phyloP scores from a whole-genome alignment of 1,140 invertebrate genomes.

The Caenorhabditis inopinata region DNA sequence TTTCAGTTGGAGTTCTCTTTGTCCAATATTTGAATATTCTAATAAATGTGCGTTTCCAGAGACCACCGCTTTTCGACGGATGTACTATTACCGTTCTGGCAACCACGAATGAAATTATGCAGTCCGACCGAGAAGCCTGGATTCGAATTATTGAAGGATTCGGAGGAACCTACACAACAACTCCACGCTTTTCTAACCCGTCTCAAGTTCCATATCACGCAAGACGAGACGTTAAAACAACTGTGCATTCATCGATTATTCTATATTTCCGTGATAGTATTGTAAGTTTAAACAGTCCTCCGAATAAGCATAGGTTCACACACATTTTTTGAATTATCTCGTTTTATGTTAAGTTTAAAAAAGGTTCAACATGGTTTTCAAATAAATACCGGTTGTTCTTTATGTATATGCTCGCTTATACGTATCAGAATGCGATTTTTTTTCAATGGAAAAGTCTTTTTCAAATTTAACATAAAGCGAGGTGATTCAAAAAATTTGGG shows the following conservation, averaged over 20 bases:
- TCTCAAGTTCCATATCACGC: background rate
- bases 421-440: too few species aligned
- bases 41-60: too few species aligned
- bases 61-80: background rate
- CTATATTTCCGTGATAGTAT: background rate
- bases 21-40: too few species aligned
- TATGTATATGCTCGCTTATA: too few species aligned
- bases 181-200: background rate
- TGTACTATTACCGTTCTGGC: background rate
- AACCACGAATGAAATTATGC: background rate
- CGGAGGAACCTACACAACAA: background rate
- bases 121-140: background rate
- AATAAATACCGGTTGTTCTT: too few species aligned
- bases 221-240: background rate
- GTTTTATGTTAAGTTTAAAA: too few species aligned
- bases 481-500: too few species aligned
- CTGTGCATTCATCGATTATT: background rate
- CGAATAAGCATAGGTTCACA: too few species aligned
- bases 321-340: too few species aligned
- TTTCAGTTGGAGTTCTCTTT: background rate
- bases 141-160: background rate
- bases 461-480: too few species aligned
- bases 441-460: too few species aligned
- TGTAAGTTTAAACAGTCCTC: background rate
- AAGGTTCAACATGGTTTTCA: too few species aligned